Evolutionary conservation across 2,113 vertebrate species (phyloP).

Genomic region (Myodes glareolus): DNA sequence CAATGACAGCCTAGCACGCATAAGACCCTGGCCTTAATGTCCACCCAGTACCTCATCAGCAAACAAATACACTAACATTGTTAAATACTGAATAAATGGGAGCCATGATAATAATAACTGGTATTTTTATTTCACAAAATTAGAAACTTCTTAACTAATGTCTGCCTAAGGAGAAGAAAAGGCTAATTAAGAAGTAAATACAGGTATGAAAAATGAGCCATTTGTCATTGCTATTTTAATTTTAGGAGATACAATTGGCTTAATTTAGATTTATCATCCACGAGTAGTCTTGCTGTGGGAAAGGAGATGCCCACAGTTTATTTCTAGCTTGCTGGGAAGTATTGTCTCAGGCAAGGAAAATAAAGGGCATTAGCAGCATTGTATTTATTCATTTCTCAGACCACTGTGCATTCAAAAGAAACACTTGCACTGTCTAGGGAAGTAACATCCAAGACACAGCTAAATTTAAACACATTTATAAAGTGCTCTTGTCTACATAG

Average conservation of each 20-base stretch:
- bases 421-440: background rate
- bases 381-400: slow-evolving; percentile 38
- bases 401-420: background rate
- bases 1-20: background rate
- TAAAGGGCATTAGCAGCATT: background rate
- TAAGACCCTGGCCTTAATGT: background rate
- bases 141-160: slow-evolving; percentile 20
- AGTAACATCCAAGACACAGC: background rate
- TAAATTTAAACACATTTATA: slow-evolving; percentile 65
- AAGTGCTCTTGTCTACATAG: slow-evolving; percentile 70
- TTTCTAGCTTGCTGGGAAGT: background rate
- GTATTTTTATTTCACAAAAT: slow-evolving; percentile 41
- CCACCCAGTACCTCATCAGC: background rate
- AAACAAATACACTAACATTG: background rate
- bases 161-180: slow-evolving; percentile 41
- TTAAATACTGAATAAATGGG: background rate
- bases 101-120: background rate
- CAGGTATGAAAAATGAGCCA: slow-evolving; percentile 60
- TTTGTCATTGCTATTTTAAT: slow-evolving; percentile 72
- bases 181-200: slow-evolving; percentile 61
- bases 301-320: slow-evolving; percentile 44
- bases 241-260: slow-evolving; percentile 51
- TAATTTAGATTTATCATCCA: slow-evolving; percentile 64
- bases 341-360: slow-evolving; percentile 37
- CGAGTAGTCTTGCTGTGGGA: background rate